These are phyloP conservation scores for Machaerirhynchus nigripectus DNA, from an alignment of 2,113 vertebrate species.

Conservation along the genomic window DNA sequence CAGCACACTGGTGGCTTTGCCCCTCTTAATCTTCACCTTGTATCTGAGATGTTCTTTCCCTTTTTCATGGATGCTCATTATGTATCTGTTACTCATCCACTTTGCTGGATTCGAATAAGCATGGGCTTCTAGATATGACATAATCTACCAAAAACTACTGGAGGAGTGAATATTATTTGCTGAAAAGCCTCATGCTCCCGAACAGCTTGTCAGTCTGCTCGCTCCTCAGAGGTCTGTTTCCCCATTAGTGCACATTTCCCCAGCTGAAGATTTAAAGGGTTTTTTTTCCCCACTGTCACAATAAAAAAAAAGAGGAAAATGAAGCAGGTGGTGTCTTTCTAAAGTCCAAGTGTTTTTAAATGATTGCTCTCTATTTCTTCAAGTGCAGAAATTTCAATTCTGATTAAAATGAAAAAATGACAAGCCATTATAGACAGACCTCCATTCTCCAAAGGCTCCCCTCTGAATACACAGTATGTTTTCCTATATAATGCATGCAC, in stretches of 20 bases:
- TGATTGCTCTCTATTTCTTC: constrained; percentile 18
- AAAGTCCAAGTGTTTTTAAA: constrained; percentile 24
- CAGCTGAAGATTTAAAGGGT: neutral
- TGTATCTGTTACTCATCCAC: neutral
- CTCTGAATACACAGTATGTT: constrained; percentile 13
- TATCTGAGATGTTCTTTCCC: neutral
- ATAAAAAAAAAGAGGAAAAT: neutral
- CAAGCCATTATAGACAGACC: constrained; percentile 15
- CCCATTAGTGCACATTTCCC: constrained; percentile 8
- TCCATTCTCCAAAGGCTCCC: neutral
- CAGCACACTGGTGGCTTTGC: constrained; percentile 25
- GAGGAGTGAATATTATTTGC: neutral
- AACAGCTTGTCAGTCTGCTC: constrained; percentile 10
- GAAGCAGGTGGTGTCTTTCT: constrained; percentile 6
- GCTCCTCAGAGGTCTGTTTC: constrained; percentile 6
- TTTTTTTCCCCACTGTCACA: neutral
- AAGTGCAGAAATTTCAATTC: neutral
- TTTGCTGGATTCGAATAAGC: neutral
- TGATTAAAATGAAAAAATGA: neutral
- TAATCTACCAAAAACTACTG: neutral
- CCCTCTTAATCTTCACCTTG: constrained; percentile 23
- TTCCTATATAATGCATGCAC: neutral
- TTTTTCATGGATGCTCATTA: neutral
- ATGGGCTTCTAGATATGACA: neutral
- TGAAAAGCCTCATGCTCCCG: neutral